Evolutionary conservation across 2,888 invertebrate species (phyloP).

Genomic region (Andrena marginata): DNA sequence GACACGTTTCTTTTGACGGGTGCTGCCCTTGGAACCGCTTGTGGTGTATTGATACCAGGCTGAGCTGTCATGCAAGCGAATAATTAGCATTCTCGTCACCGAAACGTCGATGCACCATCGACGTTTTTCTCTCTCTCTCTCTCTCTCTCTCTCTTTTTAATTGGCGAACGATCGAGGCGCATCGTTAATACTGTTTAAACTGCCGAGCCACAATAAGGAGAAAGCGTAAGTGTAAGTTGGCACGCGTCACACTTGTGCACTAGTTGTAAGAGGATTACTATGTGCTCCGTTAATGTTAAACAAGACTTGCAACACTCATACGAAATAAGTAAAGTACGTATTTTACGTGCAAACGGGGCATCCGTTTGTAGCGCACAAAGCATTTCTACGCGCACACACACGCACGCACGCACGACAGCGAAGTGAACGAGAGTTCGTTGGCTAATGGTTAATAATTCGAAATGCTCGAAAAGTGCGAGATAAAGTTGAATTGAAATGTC

Average conservation of each 20-base stretch:
- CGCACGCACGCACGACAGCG: background rate
- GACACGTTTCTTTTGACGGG: slow-evolving; percentile 80
- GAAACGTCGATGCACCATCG: slow-evolving; percentile 53
- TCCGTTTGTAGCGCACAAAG: slow-evolving; percentile 32
- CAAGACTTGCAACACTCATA: slow-evolving; percentile 22
- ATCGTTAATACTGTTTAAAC: slow-evolving; percentile 42
- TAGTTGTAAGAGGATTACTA: slow-evolving; percentile 22
- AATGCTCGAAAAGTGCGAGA: background rate
- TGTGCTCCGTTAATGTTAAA: slow-evolving; percentile 48
- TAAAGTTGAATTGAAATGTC: slow-evolving; percentile 6
- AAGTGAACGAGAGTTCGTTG: slow-evolving; percentile 5
- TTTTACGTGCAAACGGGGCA: slow-evolving; percentile 16
- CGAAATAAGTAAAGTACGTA: slow-evolving; percentile 9
- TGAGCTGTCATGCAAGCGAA: slow-evolving; percentile 82
- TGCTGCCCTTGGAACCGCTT: slow-evolving; percentile 74
- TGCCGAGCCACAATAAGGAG: slow-evolving; percentile 41
- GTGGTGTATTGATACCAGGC: slow-evolving; percentile 73
- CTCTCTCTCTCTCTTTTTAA: no score
- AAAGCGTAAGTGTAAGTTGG: slow-evolving; percentile 60
- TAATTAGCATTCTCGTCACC: slow-evolving; percentile 67
- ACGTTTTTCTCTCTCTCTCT: no score
- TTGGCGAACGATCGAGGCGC: slow-evolving; percentile 27
- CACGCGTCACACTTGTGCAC: slow-evolving; percentile 47
- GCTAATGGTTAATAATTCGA: slow-evolving; percentile 15
- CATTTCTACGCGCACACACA: slow-evolving; percentile 22